Percentiles rank a stretch among this genome's conserved stretches.
Evolutionary conservation across 2,113 vertebrate species (phyloP).

Genomic region (Solenodon paradoxus): DNA sequence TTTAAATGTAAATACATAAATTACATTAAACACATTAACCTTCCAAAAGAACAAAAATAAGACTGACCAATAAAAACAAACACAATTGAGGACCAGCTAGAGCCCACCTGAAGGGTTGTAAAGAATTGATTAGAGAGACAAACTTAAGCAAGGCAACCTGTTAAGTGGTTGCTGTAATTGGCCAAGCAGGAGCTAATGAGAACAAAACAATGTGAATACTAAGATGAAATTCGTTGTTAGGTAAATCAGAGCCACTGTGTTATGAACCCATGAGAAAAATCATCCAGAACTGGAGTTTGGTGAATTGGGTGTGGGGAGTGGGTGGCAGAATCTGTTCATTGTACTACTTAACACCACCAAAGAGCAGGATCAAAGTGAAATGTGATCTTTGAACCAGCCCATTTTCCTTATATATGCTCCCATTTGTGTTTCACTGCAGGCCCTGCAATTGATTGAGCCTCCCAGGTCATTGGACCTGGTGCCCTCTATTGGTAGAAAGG

Average conservation of each 20-base stretch:
- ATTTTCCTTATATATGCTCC: accelerated
- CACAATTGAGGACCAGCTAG: background rate
- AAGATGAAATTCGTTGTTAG: too few species aligned
- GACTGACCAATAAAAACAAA: background rate
- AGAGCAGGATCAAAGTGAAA: background rate
- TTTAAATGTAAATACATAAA: background rate
- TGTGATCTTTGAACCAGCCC: too few species aligned
- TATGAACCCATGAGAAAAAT: accelerated
- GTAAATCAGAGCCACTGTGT: background rate
- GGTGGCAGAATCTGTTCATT: accelerated
- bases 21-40: too few species aligned
- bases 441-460: accelerated
- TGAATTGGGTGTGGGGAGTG: too few species aligned
- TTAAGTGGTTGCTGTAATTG: background rate
- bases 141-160: background rate
- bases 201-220: background rate
- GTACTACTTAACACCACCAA: background rate
- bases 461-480: accelerated
- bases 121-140: accelerated
- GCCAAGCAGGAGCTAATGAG: background rate
- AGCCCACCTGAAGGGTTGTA: accelerated
- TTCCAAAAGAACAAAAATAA: background rate
- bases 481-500: background rate
- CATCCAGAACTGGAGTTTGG: background rate
- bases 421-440: background rate